phyloP scores from a whole-genome alignment of 2,888 invertebrate species.

The Tetramorium bicarinatum region DNA sequence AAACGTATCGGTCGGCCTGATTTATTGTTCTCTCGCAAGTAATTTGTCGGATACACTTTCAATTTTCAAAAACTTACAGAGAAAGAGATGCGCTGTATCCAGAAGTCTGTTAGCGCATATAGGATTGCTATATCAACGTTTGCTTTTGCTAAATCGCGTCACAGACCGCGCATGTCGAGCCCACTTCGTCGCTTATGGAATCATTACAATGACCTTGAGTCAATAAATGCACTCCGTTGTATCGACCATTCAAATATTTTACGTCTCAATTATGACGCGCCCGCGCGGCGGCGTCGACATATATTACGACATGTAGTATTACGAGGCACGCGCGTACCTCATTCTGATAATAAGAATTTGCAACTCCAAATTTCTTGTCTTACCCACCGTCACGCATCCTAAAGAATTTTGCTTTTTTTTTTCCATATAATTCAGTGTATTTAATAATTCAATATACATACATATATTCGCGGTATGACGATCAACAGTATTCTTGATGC shows the following conservation, averaged over 20 bases:
- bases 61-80: neutral
- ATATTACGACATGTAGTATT: neutral
- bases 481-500: neutral
- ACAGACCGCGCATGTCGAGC: slow-evolving; percentile 19
- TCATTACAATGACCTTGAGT: slow-evolving; percentile 50
- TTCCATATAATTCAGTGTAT: too few relatives aligned
- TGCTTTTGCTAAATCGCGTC: slow-evolving; percentile 14
- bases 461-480: neutral
- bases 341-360: neutral
- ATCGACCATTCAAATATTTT: slow-evolving; percentile 34
- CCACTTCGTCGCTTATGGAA: slow-evolving; percentile 38
- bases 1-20: neutral
- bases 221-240: slow-evolving; percentile 42
- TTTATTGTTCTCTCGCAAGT: neutral
- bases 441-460: neutral
- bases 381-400: neutral
- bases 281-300: too few relatives aligned
- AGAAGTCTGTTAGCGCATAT: neutral
- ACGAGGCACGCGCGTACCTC: neutral
- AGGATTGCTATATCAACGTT: slow-evolving; percentile 32
- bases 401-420: neutral
- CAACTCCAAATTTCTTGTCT: neutral
- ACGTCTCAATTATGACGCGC: slow-evolving; percentile 15
- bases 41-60: neutral
- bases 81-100: neutral